A percentile compares a stretch with the other conserved stretches of the same genome.
These are phyloP conservation scores for Metallyticus violacea DNA, from an alignment of 2,888 invertebrate genomes.

Conservation along the genomic window DNA sequence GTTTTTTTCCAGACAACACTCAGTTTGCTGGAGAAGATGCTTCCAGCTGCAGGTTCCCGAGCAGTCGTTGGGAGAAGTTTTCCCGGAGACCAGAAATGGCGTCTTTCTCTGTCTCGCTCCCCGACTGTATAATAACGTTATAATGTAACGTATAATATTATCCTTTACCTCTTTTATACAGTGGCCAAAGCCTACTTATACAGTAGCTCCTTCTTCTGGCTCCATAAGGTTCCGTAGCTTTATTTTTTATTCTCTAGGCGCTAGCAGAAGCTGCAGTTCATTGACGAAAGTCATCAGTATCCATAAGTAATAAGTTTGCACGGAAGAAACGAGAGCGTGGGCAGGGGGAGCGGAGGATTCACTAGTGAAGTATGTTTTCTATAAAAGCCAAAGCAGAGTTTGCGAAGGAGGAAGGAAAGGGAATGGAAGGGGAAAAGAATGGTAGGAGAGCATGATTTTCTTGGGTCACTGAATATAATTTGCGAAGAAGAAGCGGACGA, in stretches of 20 bases:
- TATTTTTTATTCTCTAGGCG: slow-evolving; percentile 11
- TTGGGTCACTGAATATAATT: slow-evolving; percentile 30
- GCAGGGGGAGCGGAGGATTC: slow-evolving; percentile 39
- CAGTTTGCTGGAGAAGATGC: background rate
- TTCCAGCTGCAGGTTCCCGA: background rate
- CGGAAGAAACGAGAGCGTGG: slow-evolving; percentile 17
- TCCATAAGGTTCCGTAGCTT: slow-evolving; percentile 12
- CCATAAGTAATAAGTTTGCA: slow-evolving; percentile 36
- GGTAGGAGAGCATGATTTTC: slow-evolving; percentile 29
- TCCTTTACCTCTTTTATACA: slow-evolving; percentile 21
- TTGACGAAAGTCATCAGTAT: slow-evolving; percentile 37
- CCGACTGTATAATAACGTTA: slow-evolving; percentile 31
- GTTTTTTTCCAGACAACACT: background rate
- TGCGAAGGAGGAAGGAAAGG: slow-evolving; percentile 38
- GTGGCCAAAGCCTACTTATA: slow-evolving; percentile 24
- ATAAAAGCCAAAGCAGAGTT: slow-evolving; percentile 33
- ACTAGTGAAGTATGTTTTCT: slow-evolving; percentile 30
- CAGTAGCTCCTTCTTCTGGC: slow-evolving; percentile 10
- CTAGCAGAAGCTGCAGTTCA: slow-evolving; percentile 30
- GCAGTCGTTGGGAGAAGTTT: slow-evolving; percentile 7
- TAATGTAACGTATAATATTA: slow-evolving; percentile 35
- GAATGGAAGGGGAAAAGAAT: slow-evolving; percentile 38
- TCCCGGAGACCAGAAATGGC: slow-evolving; percentile 26
- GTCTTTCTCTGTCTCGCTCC: background rate
- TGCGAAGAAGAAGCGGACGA: slow-evolving; percentile 18